Conservation (phyloP, 2,113 vertebrate species). For the Pluvialis apricaria region DNA sequence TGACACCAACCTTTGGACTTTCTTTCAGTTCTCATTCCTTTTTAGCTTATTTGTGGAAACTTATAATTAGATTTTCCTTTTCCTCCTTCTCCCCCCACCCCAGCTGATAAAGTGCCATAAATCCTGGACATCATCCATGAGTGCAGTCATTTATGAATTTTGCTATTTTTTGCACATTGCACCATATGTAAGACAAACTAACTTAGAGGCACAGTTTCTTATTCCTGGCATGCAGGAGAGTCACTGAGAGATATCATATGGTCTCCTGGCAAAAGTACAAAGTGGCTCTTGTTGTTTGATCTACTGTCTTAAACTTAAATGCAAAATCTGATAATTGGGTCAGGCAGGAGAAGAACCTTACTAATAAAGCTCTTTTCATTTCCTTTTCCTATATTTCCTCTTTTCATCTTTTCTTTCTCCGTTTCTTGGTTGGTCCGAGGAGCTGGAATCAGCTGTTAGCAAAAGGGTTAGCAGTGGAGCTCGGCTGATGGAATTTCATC, state of each 20-base stretch:
- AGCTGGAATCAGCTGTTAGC: slow-evolving; percentile 36
- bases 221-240: slow-evolving; percentile 78
- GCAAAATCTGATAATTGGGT: slow-evolving; percentile 85
- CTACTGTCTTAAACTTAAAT: slow-evolving; percentile 83
- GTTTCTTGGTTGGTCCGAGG: background rate
- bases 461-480: background rate
- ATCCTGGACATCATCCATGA: slow-evolving; percentile 57
- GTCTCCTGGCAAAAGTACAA: slow-evolving; percentile 87
- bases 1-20: slow-evolving; percentile 37
- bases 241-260: slow-evolving; percentile 84
- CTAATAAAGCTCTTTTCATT: slow-evolving; percentile 84
- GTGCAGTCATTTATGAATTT: slow-evolving; percentile 49
- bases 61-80: slow-evolving; percentile 66
- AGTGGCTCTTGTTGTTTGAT: slow-evolving; percentile 81
- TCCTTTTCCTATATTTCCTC: slow-evolving; percentile 77
- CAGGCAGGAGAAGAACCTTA: slow-evolving; percentile 81
- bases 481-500: background rate
- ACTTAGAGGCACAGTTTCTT: slow-evolving; percentile 65
- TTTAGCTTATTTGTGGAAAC: slow-evolving; percentile 60
- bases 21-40: slow-evolving; percentile 30
- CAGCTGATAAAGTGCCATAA: slow-evolving; percentile 68
- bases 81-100: slow-evolving; percentile 28
- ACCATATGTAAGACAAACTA: slow-evolving; percentile 71
- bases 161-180: slow-evolving; percentile 44
- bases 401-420: slow-evolving; percentile 68